Percentiles rank a stretch among this genome's conserved stretches.
Evolutionary conservation across 1,140 invertebrate genomes (phyloP).

Genomic region (Orius insidiosus): DNA sequence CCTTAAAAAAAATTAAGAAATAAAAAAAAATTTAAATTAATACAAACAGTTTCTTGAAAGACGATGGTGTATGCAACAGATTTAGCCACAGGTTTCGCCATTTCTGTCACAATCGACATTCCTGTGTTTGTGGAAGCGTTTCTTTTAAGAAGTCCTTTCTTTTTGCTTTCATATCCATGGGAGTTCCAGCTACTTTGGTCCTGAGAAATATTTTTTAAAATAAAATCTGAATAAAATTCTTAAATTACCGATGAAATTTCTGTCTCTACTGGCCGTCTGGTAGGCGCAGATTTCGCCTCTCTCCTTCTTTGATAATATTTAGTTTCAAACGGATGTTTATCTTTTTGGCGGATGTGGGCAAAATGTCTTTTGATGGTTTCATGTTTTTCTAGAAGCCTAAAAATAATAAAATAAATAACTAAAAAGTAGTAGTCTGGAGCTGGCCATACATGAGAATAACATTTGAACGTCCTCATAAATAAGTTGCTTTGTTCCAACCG

Average conservation of each 20-base stretch:
- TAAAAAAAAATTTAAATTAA: background rate
- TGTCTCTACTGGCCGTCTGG: background rate
- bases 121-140: constrained; percentile 3
- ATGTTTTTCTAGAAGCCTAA: constrained; percentile 17
- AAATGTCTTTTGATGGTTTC: constrained; percentile 17
- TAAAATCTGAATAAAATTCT: background rate
- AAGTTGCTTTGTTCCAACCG: too few relatives aligned
- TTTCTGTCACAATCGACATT: too few relatives aligned
- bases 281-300: too few relatives aligned
- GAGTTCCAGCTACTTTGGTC: constrained; percentile 9
- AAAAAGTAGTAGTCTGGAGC: too few relatives aligned
- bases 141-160: constrained; percentile 2
- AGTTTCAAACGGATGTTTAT: too few relatives aligned
- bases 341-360: constrained; percentile 1
- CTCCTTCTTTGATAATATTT: background rate
- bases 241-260: background rate
- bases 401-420: too few relatives aligned
- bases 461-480: too few relatives aligned
- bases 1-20: too few relatives aligned
- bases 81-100: background rate
- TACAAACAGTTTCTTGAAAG: background rate
- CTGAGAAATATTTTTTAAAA: constrained; percentile 1
- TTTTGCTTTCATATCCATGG: constrained; percentile 8
- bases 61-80: constrained; percentile 10
- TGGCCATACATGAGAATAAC: too few relatives aligned